These are phyloP conservation scores for Nyctibius bracteatus DNA, from an alignment of 2,113 vertebrate genomes.

Conservation along the genomic window DNA sequence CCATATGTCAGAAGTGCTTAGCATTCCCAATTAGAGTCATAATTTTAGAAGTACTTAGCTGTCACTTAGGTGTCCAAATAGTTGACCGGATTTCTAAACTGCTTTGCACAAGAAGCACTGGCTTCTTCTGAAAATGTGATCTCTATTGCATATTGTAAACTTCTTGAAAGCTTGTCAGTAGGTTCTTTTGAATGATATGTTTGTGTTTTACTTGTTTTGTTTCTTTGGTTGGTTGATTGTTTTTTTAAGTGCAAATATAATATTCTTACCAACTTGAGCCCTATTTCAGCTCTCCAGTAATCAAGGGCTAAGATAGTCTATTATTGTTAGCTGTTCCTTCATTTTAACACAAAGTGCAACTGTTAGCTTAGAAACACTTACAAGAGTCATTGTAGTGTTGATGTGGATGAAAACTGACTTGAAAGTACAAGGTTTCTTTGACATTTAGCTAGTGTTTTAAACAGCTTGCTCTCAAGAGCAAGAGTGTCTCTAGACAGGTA, in stretches of 20 bases:
- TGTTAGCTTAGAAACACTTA: background rate
- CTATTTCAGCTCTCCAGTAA: background rate
- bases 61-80: constrained; percentile 9
- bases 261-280: background rate
- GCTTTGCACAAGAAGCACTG: background rate
- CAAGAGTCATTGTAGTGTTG: background rate
- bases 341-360: background rate
- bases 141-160: background rate
- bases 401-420: background rate
- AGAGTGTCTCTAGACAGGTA: background rate
- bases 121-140: background rate
- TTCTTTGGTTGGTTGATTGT: background rate
- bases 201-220: background rate
- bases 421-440: background rate
- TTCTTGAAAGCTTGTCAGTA: background rate
- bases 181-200: background rate
- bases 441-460: background rate
- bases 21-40: background rate
- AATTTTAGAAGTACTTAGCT: background rate
- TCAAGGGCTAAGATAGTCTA: background rate
- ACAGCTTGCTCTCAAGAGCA: background rate
- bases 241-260: background rate
- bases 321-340: background rate
- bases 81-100: background rate
- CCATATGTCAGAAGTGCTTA: background rate